Percentiles rank a stretch among this genome's conserved stretches.
Evolutionary conservation across 1,140 invertebrate genomes (phyloP).

Genomic region (Pogonognathellus flavescens): DNA sequence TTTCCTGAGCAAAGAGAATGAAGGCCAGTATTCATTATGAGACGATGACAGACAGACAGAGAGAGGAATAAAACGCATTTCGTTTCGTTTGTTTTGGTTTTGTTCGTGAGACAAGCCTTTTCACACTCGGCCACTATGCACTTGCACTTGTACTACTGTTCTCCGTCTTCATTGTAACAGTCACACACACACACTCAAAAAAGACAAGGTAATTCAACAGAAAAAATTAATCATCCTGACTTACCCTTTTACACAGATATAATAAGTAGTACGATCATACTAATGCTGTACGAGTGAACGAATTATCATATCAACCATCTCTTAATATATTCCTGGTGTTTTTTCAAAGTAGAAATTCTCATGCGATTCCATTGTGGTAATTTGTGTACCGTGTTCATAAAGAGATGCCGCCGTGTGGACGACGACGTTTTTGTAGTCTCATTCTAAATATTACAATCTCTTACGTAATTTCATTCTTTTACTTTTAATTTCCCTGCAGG

Average conservation of each 20-base stretch:
- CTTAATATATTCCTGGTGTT: not conserved
- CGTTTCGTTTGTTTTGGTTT: slow-evolving; percentile 5
- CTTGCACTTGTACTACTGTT: not conserved
- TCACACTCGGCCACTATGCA: not conserved
- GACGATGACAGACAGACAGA: too few species aligned
- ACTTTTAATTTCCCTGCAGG: not conserved
- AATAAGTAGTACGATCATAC: not conserved
- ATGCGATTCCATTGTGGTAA: slow-evolving; percentile 14
- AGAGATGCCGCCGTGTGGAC: not conserved
- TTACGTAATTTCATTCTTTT: slow-evolving; percentile 15
- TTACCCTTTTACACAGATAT: not conserved
- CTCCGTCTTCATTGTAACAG: not conserved
- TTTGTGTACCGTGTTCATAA: not conserved
- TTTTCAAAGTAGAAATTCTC: slow-evolving; percentile 2
- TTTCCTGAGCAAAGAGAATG: not conserved
- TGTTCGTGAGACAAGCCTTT: slow-evolving; percentile 33
- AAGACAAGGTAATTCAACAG: not conserved
- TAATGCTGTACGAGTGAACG: not conserved
- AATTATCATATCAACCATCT: slow-evolving; percentile 28
- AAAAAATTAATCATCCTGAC: slow-evolving; percentile 44
- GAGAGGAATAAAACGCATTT: slow-evolving; percentile 8
- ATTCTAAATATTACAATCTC: not conserved
- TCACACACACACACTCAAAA: slow-evolving; percentile 14
- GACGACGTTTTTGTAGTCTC: slow-evolving; percentile 24
- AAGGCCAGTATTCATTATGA: too few species aligned